These are phyloP conservation scores for Puntigrus tetrazona DNA, from an alignment of 2,113 vertebrate genomes.

Conservation along the genomic window DNA sequence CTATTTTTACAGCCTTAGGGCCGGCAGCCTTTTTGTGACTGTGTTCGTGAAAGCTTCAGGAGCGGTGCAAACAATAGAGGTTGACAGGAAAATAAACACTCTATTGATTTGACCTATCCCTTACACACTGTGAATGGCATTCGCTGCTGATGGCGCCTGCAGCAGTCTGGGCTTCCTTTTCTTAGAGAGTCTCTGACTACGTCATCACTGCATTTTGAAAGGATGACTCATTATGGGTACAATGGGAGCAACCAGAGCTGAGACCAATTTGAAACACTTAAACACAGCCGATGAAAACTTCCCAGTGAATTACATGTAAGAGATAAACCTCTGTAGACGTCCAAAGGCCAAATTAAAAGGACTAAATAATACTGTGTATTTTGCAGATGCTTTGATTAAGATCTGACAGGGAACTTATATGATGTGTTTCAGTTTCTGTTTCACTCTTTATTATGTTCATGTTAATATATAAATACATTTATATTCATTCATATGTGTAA, in stretches of 20 bases:
- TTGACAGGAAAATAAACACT: slow-evolving; percentile 58
- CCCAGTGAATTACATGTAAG: slow-evolving; percentile 34
- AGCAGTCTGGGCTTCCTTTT: slow-evolving; percentile 62
- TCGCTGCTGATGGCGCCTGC: slow-evolving; percentile 60
- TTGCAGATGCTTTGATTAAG: slow-evolving; percentile 32
- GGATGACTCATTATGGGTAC: slow-evolving; percentile 48
- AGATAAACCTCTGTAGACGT: slow-evolving; percentile 42
- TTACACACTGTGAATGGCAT: slow-evolving; percentile 65
- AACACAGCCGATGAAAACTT: slow-evolving; percentile 53
- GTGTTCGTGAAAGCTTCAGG: slow-evolving; percentile 50
- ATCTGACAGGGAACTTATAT: neutral
- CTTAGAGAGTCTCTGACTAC: slow-evolving; percentile 61
- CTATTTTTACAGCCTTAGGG: slow-evolving; percentile 36
- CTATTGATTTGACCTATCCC: slow-evolving; percentile 70
- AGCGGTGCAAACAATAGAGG: slow-evolving; percentile 64
- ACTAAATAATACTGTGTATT: slow-evolving; percentile 11
- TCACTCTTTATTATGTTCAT: neutral
- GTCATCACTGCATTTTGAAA: slow-evolving; percentile 56
- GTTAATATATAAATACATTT: neutral
- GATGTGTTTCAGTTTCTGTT: neutral
- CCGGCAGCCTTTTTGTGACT: slow-evolving; percentile 31
- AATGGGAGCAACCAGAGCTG: slow-evolving; percentile 58
- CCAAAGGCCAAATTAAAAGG: slow-evolving; percentile 54
- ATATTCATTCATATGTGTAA: neutral
- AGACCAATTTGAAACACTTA: slow-evolving; percentile 41